A percentile compares a stretch with the other conserved stretches of the same genome.
phyloP scores from a whole-genome alignment of 1,140 invertebrate species.

The Drosophila kikkawai region DNA sequence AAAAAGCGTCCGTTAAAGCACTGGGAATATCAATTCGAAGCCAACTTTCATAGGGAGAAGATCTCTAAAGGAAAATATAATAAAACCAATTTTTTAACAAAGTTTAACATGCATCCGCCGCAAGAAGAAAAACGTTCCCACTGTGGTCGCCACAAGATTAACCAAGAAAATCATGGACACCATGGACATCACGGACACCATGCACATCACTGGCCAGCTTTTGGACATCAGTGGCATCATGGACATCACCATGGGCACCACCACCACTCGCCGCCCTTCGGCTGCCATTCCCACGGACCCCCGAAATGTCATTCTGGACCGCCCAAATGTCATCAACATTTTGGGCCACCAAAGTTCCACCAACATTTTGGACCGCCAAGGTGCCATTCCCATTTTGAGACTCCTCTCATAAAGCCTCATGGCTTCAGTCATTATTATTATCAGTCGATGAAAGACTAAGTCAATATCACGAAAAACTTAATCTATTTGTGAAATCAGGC shows the following conservation, averaged over 20 bases:
- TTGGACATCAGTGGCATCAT: constrained; percentile 6
- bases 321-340: not conserved
- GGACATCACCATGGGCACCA: constrained; percentile 18
- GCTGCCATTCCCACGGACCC: not conserved
- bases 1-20: constrained; percentile 2
- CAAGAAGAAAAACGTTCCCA: constrained; percentile 17
- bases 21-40: constrained; percentile 12
- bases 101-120: constrained; percentile 4
- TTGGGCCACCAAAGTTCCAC: not conserved
- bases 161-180: not conserved
- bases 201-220: constrained; percentile 6
- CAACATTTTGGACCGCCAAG: constrained; percentile 5
- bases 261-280: not conserved
- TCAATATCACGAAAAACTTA: not conserved
- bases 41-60: constrained; percentile 4
- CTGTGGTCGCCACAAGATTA: not conserved
- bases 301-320: constrained; percentile 2
- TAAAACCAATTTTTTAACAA: not conserved
- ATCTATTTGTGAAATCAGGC: not conserved
- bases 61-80: not conserved
- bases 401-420: not conserved
- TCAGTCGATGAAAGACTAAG: constrained; percentile 29
- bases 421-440: constrained; percentile 33
- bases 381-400: not conserved
- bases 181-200: not conserved